Evolutionary conservation across 2,888 invertebrate species (phyloP).

Genomic region (Tholera decimalis): DNA sequence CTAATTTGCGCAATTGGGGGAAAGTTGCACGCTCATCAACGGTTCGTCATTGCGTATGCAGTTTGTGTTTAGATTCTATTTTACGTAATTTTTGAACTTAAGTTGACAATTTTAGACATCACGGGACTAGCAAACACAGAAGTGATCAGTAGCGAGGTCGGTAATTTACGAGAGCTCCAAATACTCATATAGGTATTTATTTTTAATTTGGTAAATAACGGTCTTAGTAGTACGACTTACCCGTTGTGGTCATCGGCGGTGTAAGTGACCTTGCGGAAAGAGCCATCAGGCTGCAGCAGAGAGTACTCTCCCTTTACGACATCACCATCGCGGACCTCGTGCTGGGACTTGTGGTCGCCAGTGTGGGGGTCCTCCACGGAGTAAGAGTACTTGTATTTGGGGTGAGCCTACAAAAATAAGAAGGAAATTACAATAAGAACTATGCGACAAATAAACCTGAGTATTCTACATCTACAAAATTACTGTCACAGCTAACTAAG

Average conservation of each 20-base stretch:
- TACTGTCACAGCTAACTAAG: neutral
- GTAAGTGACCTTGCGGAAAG: constrained; percentile 92
- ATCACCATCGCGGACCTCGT: constrained; percentile 92
- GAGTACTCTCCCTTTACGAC: constrained; percentile 93
- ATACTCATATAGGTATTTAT: neutral
- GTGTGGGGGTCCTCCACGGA: constrained; percentile 92
- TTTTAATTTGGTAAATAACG: neutral
- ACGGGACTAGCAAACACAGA: neutral
- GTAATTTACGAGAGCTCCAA: neutral
- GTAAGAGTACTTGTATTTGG: constrained; percentile 92
- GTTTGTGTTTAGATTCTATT: constrained; percentile 59
- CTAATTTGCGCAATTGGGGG: constrained; percentile 77
- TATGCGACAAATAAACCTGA: neutral
- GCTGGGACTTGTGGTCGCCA: constrained; percentile 92
- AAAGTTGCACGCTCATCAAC: constrained; percentile 76
- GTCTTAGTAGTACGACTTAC: constrained; percentile 74
- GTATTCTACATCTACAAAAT: neutral
- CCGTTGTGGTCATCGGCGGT: constrained; percentile 91
- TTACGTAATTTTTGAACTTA: constrained; percentile 48
- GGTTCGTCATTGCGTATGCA: constrained; percentile 47
- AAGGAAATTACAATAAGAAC: neutral
- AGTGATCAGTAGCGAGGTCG: neutral
- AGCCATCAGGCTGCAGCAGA: constrained; percentile 92
- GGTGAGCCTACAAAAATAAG: constrained; percentile 85
- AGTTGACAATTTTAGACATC: neutral